These are phyloP conservation scores for Ophiothrix spiculata DNA, from an alignment of 35 echinoderm and acorn worm species.

Conservation along the genomic window DNA sequence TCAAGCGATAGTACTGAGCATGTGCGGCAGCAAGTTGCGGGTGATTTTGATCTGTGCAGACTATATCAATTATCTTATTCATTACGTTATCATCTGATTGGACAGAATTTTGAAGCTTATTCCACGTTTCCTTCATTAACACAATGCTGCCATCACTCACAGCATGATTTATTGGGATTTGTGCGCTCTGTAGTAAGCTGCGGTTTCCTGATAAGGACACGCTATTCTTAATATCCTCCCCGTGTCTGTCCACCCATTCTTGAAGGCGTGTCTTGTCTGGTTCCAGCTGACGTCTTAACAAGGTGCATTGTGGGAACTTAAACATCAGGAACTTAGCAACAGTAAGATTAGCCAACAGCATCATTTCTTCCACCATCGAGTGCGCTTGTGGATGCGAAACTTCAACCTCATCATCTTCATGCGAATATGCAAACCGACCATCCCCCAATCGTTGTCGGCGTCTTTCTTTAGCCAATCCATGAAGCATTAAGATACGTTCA, in stretches of 20 bases:
- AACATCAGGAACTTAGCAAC: slow-evolving; percentile 57
- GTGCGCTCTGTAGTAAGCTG: background rate
- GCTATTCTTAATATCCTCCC: slow-evolving; percentile 27
- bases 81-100: slow-evolving; percentile 24
- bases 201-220: slow-evolving; percentile 16
- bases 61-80: slow-evolving; percentile 38
- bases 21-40: slow-evolving; percentile 65
- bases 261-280: slow-evolving; percentile 44
- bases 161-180: background rate
- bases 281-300: slow-evolving; percentile 60
- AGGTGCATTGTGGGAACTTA: slow-evolving; percentile 47
- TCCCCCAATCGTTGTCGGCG: slow-evolving; percentile 31
- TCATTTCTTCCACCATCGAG: slow-evolving; percentile 64
- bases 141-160: background rate
- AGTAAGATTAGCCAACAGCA: slow-evolving; percentile 63
- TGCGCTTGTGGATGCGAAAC: slow-evolving; percentile 41
- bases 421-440: slow-evolving; percentile 31
- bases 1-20: slow-evolving; percentile 49
- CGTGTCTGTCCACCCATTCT: slow-evolving; percentile 44
- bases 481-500: slow-evolving; percentile 18
- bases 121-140: slow-evolving; percentile 26
- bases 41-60: slow-evolving; percentile 70
- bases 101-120: background rate
- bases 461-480: slow-evolving; percentile 39
- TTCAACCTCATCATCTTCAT: slow-evolving; percentile 46